Base-by-base conservation (phyloP, 2,113 vertebrate species). In the Pseudorhombus dupliciocellatus region DNA sequence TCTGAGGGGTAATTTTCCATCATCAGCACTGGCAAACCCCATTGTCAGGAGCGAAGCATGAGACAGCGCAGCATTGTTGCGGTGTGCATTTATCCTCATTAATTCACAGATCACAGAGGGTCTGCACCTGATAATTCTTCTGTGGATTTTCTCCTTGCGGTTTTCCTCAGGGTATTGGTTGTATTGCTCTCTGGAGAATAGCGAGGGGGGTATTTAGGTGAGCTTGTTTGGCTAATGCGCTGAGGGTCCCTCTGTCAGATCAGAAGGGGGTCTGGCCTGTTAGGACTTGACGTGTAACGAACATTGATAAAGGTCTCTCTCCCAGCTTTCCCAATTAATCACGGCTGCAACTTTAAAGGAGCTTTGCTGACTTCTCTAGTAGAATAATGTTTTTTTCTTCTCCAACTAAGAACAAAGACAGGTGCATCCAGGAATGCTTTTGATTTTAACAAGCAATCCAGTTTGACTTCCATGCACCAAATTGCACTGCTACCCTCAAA, bases 1-100 rank as follows among this genome's bases (percentile, higher is more conserved):
- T 91, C 91, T 72, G 65, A 90, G 90, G 92, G 86, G 80, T 92
- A 87, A 93, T 94, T 93, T 94, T 86, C 87, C 75, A 90, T 93
- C 90, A 93, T 93, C 91, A 88, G 84, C 83, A 89, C 68, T 88
- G 85, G 87, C 89, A 86, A 87, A 89, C 69, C 84, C 81, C 68
- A 86, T 84, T 90, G 87, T 89, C 87, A 89, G 73, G 77, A 82
- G 71, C 54, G 54, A 77, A 73, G 80, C 69, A 63, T 52, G 68
- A 88, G 80, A 77, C 77, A 58, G 86, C 66, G 16, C 75, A 46
- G 70, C 73, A 78, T 82, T 84, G 83, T 88, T 88, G 64, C 79
- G 14, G 57, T 22, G 26, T 83, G 69, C 82, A 84, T 91, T 91
- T 87, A 89, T 89, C 77, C 90, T 92, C 82, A 93, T 93, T 92